phyloP scores from a whole-genome alignment of 2,113 vertebrate genomes.

The Dicerorhinus sumatrensis region DNA sequence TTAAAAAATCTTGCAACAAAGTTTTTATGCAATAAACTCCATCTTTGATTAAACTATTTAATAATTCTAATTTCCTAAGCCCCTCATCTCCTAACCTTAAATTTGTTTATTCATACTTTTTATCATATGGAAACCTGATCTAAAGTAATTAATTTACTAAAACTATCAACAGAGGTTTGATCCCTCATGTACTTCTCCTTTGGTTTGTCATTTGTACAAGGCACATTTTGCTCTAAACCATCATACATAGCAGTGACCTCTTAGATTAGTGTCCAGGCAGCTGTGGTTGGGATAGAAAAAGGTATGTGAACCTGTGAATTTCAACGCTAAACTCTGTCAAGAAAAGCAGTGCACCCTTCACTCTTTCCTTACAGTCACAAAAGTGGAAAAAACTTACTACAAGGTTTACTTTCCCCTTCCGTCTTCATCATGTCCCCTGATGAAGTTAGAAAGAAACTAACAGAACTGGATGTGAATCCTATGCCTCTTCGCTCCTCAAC shows the following conservation, averaged over 20 bases:
- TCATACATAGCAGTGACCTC: neutral
- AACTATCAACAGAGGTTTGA: neutral
- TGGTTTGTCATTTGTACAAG: neutral
- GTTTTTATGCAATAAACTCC: constrained; percentile 47
- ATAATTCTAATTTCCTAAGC: constrained; percentile 62
- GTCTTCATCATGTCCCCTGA: neutral
- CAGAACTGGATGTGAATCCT: neutral
- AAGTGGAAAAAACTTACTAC: neutral
- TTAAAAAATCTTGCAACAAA: neutral
- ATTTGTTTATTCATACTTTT: constrained; percentile 17
- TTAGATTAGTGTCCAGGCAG: neutral
- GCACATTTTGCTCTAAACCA: neutral
- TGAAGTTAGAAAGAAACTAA: neutral
- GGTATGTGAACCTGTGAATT: neutral
- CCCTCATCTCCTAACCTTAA: constrained; percentile 37
- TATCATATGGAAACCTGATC: neutral
- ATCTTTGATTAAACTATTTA: constrained; percentile 64
- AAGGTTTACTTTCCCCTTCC: neutral
- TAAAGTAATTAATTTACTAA: constrained; percentile 16
- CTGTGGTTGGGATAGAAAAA: neutral
- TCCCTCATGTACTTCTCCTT: neutral
- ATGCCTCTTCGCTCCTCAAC: neutral
- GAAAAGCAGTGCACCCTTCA: neutral
- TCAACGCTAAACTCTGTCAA: neutral
- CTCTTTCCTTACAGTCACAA: neutral